A percentile compares a stretch with the other conserved stretches of the same genome.
phyloP scores from a whole-genome alignment of 2,888 invertebrate genomes.

The Drosophila glabriapex region DNA sequence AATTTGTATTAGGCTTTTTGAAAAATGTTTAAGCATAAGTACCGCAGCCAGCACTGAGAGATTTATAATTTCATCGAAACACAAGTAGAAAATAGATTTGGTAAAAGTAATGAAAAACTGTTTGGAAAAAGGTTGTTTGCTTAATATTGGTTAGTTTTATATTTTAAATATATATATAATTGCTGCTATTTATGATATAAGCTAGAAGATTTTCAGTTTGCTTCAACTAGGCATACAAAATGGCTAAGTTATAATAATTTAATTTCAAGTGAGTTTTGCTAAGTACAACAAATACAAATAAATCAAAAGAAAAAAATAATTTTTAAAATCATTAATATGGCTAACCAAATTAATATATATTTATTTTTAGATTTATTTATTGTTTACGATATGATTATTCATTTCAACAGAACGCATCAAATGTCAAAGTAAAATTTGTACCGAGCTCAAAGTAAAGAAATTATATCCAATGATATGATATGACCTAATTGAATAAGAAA shows the following conservation, averaged over 20 bases:
- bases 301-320: slow-evolving; percentile 23
- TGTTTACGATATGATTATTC: slow-evolving; percentile 74
- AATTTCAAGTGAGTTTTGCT: slow-evolving; percentile 47
- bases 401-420: slow-evolving; percentile 36
- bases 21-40: slow-evolving; percentile 54
- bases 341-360: slow-evolving; percentile 22
- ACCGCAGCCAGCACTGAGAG: slow-evolving; percentile 61
- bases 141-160: slow-evolving; percentile 23
- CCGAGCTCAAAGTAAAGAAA: slow-evolving; percentile 22
- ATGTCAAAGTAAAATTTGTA: slow-evolving; percentile 30
- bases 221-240: slow-evolving; percentile 11
- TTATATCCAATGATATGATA: slow-evolving; percentile 61
- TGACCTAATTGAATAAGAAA: slow-evolving; percentile 14
- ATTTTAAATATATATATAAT: slow-evolving; percentile 2
- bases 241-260: slow-evolving; percentile 23
- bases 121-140: slow-evolving; percentile 11
- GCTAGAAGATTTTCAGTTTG: slow-evolving; percentile 35
- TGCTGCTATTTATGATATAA: slow-evolving; percentile 43
- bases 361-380: slow-evolving; percentile 37
- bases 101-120: slow-evolving; percentile 14
- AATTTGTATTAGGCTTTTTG: slow-evolving; percentile 34
- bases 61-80: slow-evolving; percentile 24
- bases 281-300: slow-evolving; percentile 63
- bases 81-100: slow-evolving; percentile 21
- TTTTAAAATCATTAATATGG: slow-evolving; percentile 30